A percentile compares a stretch with the other conserved stretches of the same genome.
Conservation (phyloP, 2,797 vertebrate species). For the Urosaurus nigricauda region DNA sequence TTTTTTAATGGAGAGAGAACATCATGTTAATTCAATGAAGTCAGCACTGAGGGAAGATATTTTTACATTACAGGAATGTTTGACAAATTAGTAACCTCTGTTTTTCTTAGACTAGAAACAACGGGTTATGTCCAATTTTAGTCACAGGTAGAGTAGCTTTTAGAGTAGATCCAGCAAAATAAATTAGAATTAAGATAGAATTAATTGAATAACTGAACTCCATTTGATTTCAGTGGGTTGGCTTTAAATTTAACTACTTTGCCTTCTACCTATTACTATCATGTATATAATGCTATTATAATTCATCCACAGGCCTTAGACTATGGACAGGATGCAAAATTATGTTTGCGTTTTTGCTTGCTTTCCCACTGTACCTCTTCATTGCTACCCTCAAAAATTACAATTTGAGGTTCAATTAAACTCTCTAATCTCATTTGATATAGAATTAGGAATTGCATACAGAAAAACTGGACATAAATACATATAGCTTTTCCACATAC, state of each 20-base stretch:
- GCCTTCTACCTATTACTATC: too few species aligned
- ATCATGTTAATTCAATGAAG: accelerated
- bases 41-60: background rate
- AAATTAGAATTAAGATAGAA: too few species aligned
- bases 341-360: too few species aligned
- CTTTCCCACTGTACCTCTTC: background rate
- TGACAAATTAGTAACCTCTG: background rate
- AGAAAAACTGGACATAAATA: background rate
- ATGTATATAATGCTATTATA: background rate
- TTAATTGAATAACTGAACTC: background rate
- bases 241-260: too few species aligned
- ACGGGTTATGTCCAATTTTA: background rate
- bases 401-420: background rate
- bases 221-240: background rate
- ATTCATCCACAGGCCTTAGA: background rate
- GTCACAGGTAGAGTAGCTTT: background rate
- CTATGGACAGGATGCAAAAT: too few species aligned
- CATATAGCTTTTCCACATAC: too few species aligned
- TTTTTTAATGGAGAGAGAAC: accelerated
- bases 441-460: too few species aligned
- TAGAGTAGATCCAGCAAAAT: background rate
- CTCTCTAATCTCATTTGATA: background rate
- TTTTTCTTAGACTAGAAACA: background rate
- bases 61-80: background rate
- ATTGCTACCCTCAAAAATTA: background rate